Base-by-base conservation (phyloP, 2,797 vertebrate species). In the Clarias laeviceps region DNA sequence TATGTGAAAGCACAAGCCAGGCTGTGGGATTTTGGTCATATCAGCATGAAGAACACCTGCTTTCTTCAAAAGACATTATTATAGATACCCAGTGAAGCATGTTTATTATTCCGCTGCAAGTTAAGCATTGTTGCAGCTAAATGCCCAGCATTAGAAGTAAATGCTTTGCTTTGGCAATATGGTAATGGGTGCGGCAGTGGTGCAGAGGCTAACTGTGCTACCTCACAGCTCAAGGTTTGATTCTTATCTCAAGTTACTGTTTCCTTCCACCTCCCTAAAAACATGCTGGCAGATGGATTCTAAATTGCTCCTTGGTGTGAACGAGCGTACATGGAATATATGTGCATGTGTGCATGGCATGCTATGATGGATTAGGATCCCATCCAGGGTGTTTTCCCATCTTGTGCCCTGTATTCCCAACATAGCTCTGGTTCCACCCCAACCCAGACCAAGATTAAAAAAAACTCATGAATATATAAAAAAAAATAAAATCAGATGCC, bases 1-100 rank as follows among this genome's bases (percentile, higher is more conserved):
- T 54, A 70, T 80, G 37, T 78, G 56, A 82, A 29, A 40, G 76
- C 20, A 18, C 70, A 37, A 4, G 77, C 73, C 79, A 83, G 79
- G 69, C 72, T 62, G 5, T 57, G 61, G 84, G 69, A 66, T 77
- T 50, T 59, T 45, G 69, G 27, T 82, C 32, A 81, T 66, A 82
- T 86, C 82, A 68, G 69, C n/a, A 64, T 83, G 68, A 84, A 50
- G 80, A 88, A 69, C 61, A 76, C 76, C 24, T 27, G 78, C 72
- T 54, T 82, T 81, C 45, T 66, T 69, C n/a, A 65, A 74, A 45
- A 64, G 24, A 17, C 34, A 78, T 80, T 80, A 80, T 64, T 80
- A 64, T 14, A 66, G n/a, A 66, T 69, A 50, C 18, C 24, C 78
- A 70, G 62, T 61, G 27, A 17, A 17, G 9, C 50, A 50, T 77